Base-by-base conservation (phyloP, 1,140 invertebrate species). In the Uloborus diversus region DNA sequence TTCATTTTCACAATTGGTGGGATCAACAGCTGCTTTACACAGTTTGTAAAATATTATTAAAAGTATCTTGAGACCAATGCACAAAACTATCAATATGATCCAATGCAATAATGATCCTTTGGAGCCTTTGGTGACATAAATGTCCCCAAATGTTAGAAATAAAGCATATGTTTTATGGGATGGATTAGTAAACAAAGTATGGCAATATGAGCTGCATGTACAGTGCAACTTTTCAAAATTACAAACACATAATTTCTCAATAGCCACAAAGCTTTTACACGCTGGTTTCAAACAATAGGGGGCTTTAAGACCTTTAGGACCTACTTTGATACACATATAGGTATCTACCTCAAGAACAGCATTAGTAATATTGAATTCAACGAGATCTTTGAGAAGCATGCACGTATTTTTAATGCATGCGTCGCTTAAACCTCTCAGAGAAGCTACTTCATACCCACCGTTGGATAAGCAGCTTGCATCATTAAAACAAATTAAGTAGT, bases 241-340 rank as follows among this genome's bases (percentile, higher is more conserved):
- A n/a, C 73, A 78, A 5, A 65, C 33, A 42, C 73, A 78, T 37
- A 65, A 66, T 35, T 78, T 78, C 57, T 78, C 73, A 32, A 78
- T 11, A 32, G 73, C 73, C 0, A 51, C 47, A 66, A 78, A 78
- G 23, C 73, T 66, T 64, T 66, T 65, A 53, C 73, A 78, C 28
- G 59, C 49, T 28, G 73, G 61, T 53, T 78, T 78, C 5, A 78
- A 25, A 42, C 73, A 78, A 20, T 78, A 78, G 0, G 59, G 73
- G 27, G 47, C 30, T 51, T 78, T 78, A 1, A 66, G 14, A 28
- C 73, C 73, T 30, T 78, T 3, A 37, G 47, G 51, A 0, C 49
- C 61, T 3, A 78, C 62, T 57, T 56, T 78, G 20, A 78, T 37
- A 25, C 73, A 78, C 14, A 30, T 65, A 17, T 78, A 78, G n/a